Percentiles rank a stretch among this genome's conserved stretches.
These are phyloP conservation scores for Trachops cirrhosus DNA, from an alignment of 2,797 vertebrate genomes.

Conservation along the genomic window DNA sequence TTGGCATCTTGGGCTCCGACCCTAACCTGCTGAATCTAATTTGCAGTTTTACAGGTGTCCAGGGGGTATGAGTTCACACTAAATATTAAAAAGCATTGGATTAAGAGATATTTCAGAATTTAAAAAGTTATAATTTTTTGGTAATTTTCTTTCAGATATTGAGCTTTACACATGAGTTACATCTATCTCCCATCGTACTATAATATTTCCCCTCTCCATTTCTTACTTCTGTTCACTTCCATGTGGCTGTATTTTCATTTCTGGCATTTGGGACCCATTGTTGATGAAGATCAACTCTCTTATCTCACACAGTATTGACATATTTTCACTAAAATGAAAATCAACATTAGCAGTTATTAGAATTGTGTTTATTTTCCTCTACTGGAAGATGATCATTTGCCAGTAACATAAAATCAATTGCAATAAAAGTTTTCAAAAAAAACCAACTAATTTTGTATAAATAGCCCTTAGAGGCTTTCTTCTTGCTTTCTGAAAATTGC, in stretches of 20 bases:
- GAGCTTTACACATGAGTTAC: not conserved
- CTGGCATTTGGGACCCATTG: not conserved
- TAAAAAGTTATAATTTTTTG: not conserved
- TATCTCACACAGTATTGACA: not conserved
- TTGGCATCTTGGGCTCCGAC: not conserved
- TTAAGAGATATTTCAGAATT: not conserved
- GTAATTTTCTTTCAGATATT: not conserved
- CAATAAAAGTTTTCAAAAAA: not conserved
- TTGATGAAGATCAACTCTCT: slow-evolving; percentile 15
- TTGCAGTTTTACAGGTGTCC: not conserved
- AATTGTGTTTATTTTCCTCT: slow-evolving; percentile 26
- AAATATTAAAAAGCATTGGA: not conserved
- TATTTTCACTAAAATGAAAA: not conserved
- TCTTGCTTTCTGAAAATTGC: not conserved
- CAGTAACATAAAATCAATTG: not conserved
- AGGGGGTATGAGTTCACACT: not conserved
- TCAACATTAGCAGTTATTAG: not conserved
- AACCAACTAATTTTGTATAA: not conserved
- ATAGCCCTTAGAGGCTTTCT: not conserved
- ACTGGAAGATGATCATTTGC: not conserved
- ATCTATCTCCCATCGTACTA: not conserved
- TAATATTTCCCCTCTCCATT: not conserved
- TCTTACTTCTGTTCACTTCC: not conserved
- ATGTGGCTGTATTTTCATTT: not conserved
- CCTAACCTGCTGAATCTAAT: not conserved